A percentile compares a stretch with the other conserved stretches of the same genome.
Conservation (phyloP, 1,140 invertebrate species). For the Drusus annulatus region DNA sequence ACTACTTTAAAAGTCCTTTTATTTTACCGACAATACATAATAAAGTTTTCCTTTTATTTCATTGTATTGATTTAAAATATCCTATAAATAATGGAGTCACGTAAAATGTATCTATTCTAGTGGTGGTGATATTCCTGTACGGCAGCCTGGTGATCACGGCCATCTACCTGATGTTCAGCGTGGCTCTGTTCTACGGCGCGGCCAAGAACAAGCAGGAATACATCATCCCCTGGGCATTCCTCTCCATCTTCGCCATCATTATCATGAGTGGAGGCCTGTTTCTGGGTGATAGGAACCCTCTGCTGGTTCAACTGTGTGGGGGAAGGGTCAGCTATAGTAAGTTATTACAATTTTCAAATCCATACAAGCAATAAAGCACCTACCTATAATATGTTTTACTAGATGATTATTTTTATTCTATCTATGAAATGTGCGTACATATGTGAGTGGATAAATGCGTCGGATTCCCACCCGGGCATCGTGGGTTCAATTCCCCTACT, state of each 20-base stretch:
- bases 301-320: constrained; percentile 47
- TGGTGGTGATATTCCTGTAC: constrained; percentile 57
- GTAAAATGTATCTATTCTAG: constrained; percentile 21
- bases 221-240: constrained; percentile 53
- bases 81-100: not conserved
- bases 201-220: constrained; percentile 58
- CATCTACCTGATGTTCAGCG: constrained; percentile 55
- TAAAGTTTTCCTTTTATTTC: too few relatives aligned
- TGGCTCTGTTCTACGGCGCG: constrained; percentile 56
- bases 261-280: constrained; percentile 43
- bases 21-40: too few relatives aligned
- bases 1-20: too few relatives aligned
- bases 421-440: too few relatives aligned
- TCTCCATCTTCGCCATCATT: constrained; percentile 41
- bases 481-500: too few relatives aligned
- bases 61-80: too few relatives aligned
- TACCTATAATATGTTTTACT: too few relatives aligned
- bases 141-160: constrained; percentile 52
- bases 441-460: too few relatives aligned
- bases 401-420: too few relatives aligned
- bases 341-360: constrained; percentile 6
- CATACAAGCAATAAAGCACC: too few relatives aligned
- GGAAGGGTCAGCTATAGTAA: constrained; percentile 53
- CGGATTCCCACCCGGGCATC: too few relatives aligned
- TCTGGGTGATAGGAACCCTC: constrained; percentile 51